Percentiles rank a stretch among this genome's conserved stretches.
These are phyloP conservation scores for Lagopus muta DNA, from an alignment of 2,113 vertebrate genomes.

Conservation along the genomic window DNA sequence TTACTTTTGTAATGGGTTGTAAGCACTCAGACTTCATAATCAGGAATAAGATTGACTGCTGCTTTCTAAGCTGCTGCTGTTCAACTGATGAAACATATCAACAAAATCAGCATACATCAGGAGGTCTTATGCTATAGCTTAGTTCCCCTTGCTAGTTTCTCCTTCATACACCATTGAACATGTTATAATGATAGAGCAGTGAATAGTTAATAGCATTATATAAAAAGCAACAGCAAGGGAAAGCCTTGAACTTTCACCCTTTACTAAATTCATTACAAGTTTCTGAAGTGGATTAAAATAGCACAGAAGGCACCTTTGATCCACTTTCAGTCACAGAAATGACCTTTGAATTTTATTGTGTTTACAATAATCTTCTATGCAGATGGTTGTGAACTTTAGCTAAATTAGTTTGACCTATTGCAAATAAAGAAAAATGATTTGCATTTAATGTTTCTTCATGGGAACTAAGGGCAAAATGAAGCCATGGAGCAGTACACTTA, in stretches of 20 bases:
- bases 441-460: slow-evolving; percentile 32
- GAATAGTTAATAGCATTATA: background rate
- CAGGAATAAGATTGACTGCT: slow-evolving; percentile 33
- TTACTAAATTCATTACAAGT: slow-evolving; percentile 6
- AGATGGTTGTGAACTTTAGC: slow-evolving; percentile 51
- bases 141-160: slow-evolving; percentile 28
- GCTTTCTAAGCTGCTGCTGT: slow-evolving; percentile 13
- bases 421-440: slow-evolving; percentile 63
- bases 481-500: background rate
- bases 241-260: slow-evolving; percentile 22
- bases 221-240: slow-evolving; percentile 2
- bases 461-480: slow-evolving; percentile 59
- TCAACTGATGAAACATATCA: slow-evolving; percentile 39
- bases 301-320: slow-evolving; percentile 25
- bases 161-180: slow-evolving; percentile 53
- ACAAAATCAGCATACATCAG: slow-evolving; percentile 63
- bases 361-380: slow-evolving; percentile 46
- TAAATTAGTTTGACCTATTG: slow-evolving; percentile 64
- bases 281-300: slow-evolving; percentile 40
- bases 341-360: slow-evolving; percentile 54
- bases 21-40: slow-evolving; percentile 26
- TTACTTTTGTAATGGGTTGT: background rate
- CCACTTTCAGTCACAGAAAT: slow-evolving; percentile 11
- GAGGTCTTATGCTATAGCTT: background rate
- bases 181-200: background rate